Percentiles rank a stretch among this genome's conserved stretches.
These are phyloP conservation scores for Agrotis segetum DNA, from an alignment of 2,888 invertebrate species.

Conservation along the genomic window DNA sequence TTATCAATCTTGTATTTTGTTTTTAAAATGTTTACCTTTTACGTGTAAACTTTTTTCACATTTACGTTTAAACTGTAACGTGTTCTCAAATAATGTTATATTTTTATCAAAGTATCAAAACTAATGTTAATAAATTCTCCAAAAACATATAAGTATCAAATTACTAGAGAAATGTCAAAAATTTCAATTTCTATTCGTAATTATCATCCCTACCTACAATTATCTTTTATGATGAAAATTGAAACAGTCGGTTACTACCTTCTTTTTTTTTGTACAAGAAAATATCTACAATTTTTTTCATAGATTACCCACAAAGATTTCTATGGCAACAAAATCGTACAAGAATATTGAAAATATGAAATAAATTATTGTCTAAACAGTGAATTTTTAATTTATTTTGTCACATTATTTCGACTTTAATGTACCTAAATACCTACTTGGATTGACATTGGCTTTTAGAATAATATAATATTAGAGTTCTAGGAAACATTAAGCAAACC, in stretches of 20 bases:
- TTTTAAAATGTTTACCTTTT: neutral
- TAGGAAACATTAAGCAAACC: neutral
- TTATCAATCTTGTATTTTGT: no score
- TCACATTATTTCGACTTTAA: neutral
- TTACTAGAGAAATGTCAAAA: neutral
- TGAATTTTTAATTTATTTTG: neutral
- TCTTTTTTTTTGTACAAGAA: neutral
- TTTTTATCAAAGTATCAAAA: constrained; percentile 3
- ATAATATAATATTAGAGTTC: neutral
- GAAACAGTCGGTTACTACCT: neutral
- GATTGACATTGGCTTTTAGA: neutral
- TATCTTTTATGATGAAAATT: neutral
- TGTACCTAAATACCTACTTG: neutral
- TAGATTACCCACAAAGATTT: neutral
- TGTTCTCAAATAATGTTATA: neutral
- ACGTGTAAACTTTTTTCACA: no score
- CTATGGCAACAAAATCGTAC: constrained; percentile 9
- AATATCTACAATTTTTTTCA: neutral
- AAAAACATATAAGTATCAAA: neutral
- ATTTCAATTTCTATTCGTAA: neutral
- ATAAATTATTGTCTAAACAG: no score
- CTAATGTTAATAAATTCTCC: neutral
- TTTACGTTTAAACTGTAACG: neutral
- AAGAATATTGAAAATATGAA: constrained; percentile 1
- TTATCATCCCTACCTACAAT: neutral